Conservation (phyloP, 2,888 invertebrate species). For the Lasioglossum villosulum region DNA sequence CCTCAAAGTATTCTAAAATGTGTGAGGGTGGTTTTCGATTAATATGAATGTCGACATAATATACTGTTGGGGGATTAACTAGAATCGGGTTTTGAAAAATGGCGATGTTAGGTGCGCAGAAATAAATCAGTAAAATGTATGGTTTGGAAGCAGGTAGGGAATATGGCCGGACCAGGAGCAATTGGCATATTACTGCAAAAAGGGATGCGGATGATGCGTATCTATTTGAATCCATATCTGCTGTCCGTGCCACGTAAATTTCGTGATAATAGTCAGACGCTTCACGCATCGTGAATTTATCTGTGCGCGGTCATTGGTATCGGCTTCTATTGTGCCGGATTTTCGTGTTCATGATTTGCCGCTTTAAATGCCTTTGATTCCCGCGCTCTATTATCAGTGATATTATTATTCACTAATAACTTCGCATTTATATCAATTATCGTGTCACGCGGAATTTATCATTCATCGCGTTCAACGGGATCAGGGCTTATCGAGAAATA, state of each 20-base stretch:
- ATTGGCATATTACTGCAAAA: background rate
- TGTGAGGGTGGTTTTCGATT: no score
- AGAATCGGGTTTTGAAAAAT: background rate
- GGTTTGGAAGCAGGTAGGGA: background rate
- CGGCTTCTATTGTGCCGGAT: conserved; percentile 23
- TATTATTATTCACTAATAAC: conserved; percentile 49
- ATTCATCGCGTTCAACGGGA: conserved; percentile 22
- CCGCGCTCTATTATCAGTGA: conserved; percentile 29
- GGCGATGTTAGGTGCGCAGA: background rate
- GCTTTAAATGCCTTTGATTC: conserved; percentile 22
- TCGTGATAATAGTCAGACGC: conserved; percentile 47
- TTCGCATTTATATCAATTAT: conserved; percentile 59
- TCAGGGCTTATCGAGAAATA: conserved; percentile 19
- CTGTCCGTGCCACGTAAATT: conserved; percentile 30
- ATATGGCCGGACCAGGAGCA: background rate
- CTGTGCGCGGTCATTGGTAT: background rate
- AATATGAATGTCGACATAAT: background rate
- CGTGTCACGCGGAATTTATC: conserved; percentile 28
- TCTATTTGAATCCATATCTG: conserved; percentile 36
- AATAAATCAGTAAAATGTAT: background rate
- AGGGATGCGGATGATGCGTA: conserved; percentile 3
- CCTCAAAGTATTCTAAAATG: no score
- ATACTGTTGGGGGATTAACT: background rate
- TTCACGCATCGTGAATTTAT: conserved; percentile 37
- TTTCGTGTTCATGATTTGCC: conserved; percentile 37